Percentiles rank a stretch among this genome's conserved stretches.
Evolutionary conservation across 2,888 invertebrate genomes (phyloP).

Genomic region (Gymnoscelis rufifasciata): DNA sequence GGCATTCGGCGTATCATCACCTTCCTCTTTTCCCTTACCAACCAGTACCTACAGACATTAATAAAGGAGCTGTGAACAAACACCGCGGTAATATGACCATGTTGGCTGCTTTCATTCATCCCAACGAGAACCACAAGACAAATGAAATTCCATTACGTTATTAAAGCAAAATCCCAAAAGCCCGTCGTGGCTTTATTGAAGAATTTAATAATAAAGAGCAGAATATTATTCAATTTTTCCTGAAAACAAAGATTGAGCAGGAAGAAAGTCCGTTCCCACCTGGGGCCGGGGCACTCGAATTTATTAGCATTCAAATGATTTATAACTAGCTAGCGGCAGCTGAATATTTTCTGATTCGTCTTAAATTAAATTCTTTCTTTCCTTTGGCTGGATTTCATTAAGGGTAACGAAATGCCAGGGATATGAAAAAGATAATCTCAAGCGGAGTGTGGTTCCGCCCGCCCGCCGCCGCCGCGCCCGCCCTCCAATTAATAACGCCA

Average conservation of each 20-base stretch:
- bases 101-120: slow-evolving; percentile 36
- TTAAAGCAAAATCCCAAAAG: slow-evolving; percentile 69
- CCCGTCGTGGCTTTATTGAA: slow-evolving; percentile 66
- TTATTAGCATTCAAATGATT: slow-evolving; percentile 80
- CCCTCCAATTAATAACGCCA: slow-evolving; percentile 14
- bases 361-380: slow-evolving; percentile 79
- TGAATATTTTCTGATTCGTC: slow-evolving; percentile 78
- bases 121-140: slow-evolving; percentile 51
- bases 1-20: not conserved
- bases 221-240: slow-evolving; percentile 72
- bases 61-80: slow-evolving; percentile 22
- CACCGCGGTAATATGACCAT: slow-evolving; percentile 41
- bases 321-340: slow-evolving; percentile 77
- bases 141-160: slow-evolving; percentile 72
- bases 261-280: slow-evolving; percentile 71
- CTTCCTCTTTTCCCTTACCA: not conserved
- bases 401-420: slow-evolving; percentile 68
- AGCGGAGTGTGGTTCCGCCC: slow-evolving; percentile 25
- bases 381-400: slow-evolving; percentile 77
- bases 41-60: slow-evolving; percentile 1
- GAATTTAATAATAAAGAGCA: slow-evolving; percentile 73
- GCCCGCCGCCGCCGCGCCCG: slow-evolving; percentile 9
- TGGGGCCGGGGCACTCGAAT: slow-evolving; percentile 68
- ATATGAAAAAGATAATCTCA: slow-evolving; percentile 72
- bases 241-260: slow-evolving; percentile 70